Base-by-base conservation (phyloP, 2,113 vertebrate genomes). In the Mola mola region DNA sequence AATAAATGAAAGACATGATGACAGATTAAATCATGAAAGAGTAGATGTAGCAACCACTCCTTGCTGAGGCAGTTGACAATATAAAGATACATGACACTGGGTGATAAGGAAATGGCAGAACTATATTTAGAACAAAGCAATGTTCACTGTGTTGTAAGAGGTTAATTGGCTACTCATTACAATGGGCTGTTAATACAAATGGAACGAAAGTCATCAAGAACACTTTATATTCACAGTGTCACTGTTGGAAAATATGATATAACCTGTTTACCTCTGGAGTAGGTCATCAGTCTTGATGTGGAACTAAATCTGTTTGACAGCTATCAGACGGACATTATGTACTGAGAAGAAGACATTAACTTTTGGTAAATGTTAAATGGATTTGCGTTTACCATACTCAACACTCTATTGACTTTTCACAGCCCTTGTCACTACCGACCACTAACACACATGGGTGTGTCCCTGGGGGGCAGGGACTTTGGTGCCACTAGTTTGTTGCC, bases 161-260 rank as follows among this genome's bases (percentile, higher is more conserved):
- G 53, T 56, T 72, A 47, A 68, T 55, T 49, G 47, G 9, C 12
- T 71, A 43, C 15, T 43, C 51, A 41, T 26, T 5, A 22, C 43
- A 19, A 68, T 25, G 9, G 21, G 57, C 24, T 52, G 40, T 52
- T 22, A 52, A 31, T 61, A 37, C 37, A 58, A 57, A 53, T 8
- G 3, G 13, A 47, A 60, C 21, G 61, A 31, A 46, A 20, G 28
- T 61, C 37, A 60, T 55, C 15, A 5, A 50, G 17, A 17, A 0
- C 19, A 46, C 10, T 24, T 21, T 58, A 12, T 53, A 20, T 59
- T 36, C 36, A 43, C 59, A 69, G 28, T 48, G 15, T 16, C 49
- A 28, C 8, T 53, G 28, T 31, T 20, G 33, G 38, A 68, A 42
- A 53, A 12, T 36, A 9, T 5, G 38, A 41, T 13, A n/a, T n/a